Conservation (phyloP, 2,888 invertebrate species). For the Lydus trimaculatus region DNA sequence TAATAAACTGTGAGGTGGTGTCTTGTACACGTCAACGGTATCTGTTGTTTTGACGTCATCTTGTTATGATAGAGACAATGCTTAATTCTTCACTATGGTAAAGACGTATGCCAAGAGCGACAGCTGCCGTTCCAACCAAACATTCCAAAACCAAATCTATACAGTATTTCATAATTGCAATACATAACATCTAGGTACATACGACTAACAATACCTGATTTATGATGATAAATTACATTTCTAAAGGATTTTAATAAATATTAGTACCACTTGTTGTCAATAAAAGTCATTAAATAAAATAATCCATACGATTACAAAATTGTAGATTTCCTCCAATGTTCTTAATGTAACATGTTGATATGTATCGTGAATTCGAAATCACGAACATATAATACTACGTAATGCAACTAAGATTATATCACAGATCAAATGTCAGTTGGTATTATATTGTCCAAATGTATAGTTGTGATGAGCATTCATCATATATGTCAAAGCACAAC, state of each 20-base stretch:
- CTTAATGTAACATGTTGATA: slow-evolving; percentile 33
- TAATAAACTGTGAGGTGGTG: slow-evolving; percentile 39
- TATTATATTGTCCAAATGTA: slow-evolving; percentile 45
- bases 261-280: background rate
- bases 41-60: slow-evolving; percentile 39
- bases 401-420: slow-evolving; percentile 45
- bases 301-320: background rate
- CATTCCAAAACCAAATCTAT: background rate
- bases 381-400: slow-evolving; percentile 28
- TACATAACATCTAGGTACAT: background rate
- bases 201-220: too few species aligned
- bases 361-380: slow-evolving; percentile 34
- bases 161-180: background rate
- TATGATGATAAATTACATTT: too few species aligned
- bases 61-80: slow-evolving; percentile 37
- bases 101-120: slow-evolving; percentile 45
- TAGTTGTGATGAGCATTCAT: slow-evolving; percentile 30
- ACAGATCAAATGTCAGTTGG: slow-evolving; percentile 45
- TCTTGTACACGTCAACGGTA: slow-evolving; percentile 47
- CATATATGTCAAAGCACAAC: slow-evolving; percentile 40
- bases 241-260: too few species aligned
- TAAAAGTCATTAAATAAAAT: background rate
- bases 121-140: slow-evolving; percentile 36
- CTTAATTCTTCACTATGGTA: slow-evolving; percentile 46
- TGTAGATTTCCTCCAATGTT: slow-evolving; percentile 16